A percentile compares a stretch with the other conserved stretches of the same genome.
Evolutionary conservation across 2,888 invertebrate species (phyloP).

Genomic region (Prionchulus punctatus): DNA sequence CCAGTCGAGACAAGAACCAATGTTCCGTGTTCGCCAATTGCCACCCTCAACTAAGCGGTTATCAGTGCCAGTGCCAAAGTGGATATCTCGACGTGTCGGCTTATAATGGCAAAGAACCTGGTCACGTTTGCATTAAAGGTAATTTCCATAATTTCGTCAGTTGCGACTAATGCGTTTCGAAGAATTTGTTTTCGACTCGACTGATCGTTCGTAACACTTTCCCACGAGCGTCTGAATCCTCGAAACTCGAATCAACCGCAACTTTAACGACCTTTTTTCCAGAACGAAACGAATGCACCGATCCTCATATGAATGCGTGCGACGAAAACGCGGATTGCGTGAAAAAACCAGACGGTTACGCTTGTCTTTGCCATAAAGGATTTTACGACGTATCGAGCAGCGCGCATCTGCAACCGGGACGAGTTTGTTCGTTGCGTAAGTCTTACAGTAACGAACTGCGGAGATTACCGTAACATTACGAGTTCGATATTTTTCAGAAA

Average conservation of each 20-base stretch:
- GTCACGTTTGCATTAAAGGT: neutral
- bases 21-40: conserved; percentile 6
- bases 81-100: conserved; percentile 3
- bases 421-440: conserved; percentile 5
- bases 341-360: conserved; percentile 2
- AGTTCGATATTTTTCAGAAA: conserved; percentile 1
- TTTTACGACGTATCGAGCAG: neutral
- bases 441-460: neutral
- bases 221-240: too few species aligned
- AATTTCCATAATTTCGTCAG: neutral
- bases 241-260: too few species aligned
- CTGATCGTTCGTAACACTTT: too few species aligned
- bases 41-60: neutral
- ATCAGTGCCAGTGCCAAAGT: neutral
- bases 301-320: neutral
- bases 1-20: neutral
- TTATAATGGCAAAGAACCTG: neutral
- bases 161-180: too few species aligned
- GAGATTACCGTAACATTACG: neutral
- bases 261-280: too few species aligned
- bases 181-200: too few species aligned
- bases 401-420: neutral
- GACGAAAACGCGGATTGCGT: conserved; percentile 8
- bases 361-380: conserved; percentile 1
- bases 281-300: neutral